Conservation (phyloP, 2,113 vertebrate species). For the Nesogale talazaci region DNA sequence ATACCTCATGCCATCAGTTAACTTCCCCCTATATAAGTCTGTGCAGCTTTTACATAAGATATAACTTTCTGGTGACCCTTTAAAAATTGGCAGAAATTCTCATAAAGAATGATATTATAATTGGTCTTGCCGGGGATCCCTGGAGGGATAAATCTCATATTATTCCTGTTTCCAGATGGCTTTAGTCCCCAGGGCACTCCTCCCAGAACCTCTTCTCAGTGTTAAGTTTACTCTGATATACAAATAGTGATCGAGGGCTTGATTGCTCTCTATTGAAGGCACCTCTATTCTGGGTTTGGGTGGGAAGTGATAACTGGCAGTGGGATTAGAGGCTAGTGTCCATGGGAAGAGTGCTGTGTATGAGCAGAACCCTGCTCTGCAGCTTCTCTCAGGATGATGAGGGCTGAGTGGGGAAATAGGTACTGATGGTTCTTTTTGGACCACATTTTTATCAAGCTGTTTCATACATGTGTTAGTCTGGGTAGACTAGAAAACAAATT, state of each 20-base stretch:
- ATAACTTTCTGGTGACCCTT: constrained; percentile 77
- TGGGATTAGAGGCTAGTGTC: neutral
- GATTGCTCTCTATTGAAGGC: constrained; percentile 57
- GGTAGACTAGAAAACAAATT: too few species aligned
- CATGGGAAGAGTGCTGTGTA: neutral
- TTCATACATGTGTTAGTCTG: too few species aligned
- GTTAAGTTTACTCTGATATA: constrained; percentile 75
- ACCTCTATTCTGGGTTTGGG: constrained; percentile 36
- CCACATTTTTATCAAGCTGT: rapidly evolving
- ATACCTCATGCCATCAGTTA: neutral
- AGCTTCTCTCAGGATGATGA: neutral
- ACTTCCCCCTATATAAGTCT: constrained; percentile 49
- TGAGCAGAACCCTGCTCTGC: neutral
- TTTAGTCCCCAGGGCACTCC: constrained; percentile 68
- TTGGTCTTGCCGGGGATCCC: constrained; percentile 72
- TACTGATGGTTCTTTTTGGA: neutral
- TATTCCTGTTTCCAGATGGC: constrained; percentile 78
- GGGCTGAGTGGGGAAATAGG: rapidly evolving
- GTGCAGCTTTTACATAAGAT: constrained; percentile 62
- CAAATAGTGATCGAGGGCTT: constrained; percentile 76
- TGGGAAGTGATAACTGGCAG: constrained; percentile 25
- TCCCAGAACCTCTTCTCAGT: constrained; percentile 77
- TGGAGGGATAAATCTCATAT: constrained; percentile 73
- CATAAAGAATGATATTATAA: constrained; percentile 74
- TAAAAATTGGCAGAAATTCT: constrained; percentile 75